Conservation (phyloP, 2,113 vertebrate genomes). For the Hippoglossus stenolepis region DNA sequence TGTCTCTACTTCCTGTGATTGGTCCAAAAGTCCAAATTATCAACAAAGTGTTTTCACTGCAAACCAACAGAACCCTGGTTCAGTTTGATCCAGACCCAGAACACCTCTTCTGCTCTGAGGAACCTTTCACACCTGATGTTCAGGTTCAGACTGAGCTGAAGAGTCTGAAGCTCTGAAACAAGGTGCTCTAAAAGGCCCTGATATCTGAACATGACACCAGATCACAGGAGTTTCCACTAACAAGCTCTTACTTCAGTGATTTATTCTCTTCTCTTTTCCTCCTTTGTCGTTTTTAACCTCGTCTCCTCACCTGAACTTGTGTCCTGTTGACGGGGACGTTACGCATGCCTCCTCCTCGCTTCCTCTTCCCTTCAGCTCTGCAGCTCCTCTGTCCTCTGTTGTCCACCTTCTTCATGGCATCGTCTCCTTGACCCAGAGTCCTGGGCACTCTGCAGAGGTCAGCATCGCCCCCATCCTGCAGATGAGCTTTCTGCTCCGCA, state of each 20-base stretch:
- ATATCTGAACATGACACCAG: too few species aligned
- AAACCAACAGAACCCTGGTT: neutral
- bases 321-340: conserved; percentile 16
- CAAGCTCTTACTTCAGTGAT: neutral
- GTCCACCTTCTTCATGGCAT: neutral
- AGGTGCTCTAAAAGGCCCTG: too few species aligned
- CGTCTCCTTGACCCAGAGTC: neutral
- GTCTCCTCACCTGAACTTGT: conserved; percentile 64
- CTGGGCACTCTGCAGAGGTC: neutral
- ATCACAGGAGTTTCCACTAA: neutral
- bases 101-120: neutral
- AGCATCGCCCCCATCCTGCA: neutral
- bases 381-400: neutral
- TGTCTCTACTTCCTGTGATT: neutral
- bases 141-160: neutral
- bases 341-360: neutral
- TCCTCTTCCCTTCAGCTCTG: neutral
- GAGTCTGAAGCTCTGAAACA: neutral
- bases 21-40: neutral
- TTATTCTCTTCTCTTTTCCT: neutral
- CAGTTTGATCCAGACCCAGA: neutral
- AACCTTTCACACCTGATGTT: neutral
- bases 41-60: too few species aligned
- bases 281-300: neutral
- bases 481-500: neutral